Evolutionary conservation across 1,140 invertebrate species (phyloP).

Genomic region (Bombus balteatus): DNA sequence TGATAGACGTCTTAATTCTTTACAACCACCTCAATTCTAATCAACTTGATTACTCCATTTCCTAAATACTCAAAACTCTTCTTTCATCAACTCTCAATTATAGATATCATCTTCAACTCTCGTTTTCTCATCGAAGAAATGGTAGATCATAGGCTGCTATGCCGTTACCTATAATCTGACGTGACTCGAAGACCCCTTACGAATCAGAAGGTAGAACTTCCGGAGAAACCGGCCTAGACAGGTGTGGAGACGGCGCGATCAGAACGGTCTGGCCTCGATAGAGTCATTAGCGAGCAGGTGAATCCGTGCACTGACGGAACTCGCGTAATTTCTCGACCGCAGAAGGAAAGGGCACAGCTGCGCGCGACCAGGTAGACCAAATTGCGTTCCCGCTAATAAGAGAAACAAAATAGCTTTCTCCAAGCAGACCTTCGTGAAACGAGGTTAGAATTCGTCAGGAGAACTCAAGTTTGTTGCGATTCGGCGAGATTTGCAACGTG

Average conservation of each 20-base stretch:
- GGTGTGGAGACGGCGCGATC: constrained; percentile 30
- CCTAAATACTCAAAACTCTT: too few species aligned
- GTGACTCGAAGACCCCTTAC: too few species aligned
- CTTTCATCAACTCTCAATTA: too few species aligned
- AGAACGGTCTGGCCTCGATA: constrained; percentile 45
- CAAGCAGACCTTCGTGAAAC: not conserved
- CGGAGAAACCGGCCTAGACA: not conserved
- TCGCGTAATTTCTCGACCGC: constrained; percentile 59
- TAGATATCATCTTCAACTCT: too few species aligned
- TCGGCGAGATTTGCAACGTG: constrained; percentile 1
- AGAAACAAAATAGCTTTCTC: constrained; percentile 42
- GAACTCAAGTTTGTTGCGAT: not conserved
- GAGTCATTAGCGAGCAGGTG: constrained; percentile 67
- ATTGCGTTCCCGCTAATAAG: constrained; percentile 59
- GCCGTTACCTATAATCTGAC: not conserved
- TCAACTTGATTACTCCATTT: too few species aligned
- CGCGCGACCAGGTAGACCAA: constrained; percentile 48
- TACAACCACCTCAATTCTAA: too few species aligned
- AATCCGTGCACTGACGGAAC: constrained; percentile 49
- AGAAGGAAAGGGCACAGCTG: constrained; percentile 46
- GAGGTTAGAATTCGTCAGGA: constrained; percentile 37
- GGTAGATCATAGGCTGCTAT: not conserved
- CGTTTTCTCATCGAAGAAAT: too few species aligned
- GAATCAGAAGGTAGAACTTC: not conserved
- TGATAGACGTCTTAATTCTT: too few species aligned